Base-by-base conservation (phyloP, 2,797 vertebrate genomes). In the Borostomias antarcticus region DNA sequence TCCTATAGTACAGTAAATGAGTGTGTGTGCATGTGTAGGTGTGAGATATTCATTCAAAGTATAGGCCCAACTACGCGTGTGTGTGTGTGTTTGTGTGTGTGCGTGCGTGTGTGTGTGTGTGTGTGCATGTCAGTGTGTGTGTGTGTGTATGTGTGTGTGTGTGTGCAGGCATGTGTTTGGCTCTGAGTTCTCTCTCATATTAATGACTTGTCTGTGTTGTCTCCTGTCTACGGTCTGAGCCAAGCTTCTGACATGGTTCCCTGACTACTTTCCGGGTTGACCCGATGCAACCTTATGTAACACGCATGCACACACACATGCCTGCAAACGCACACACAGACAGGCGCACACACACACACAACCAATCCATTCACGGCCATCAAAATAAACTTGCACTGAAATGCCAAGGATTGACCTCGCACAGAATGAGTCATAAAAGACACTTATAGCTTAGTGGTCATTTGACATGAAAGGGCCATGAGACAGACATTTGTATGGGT, bases 81-180 rank as follows among this genome's bases (percentile, higher is more conserved):
- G 70, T 2, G 4, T 28, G 40, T 13, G 40, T 3, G 13, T n/a
- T 43, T 43, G 40, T 43, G 40, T 43, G 40, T n/a, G 15, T n/a
- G 15, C 40, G 3, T 43, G 4, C 40, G n/a, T 43, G 6, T 53
- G 62, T 29, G 48, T 66, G 64, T 62, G 60, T 72, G 32, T 70
- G 28, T 50, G 26, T 45, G 59, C 59, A 45, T 66, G 60, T 53
- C 62, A 64, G 60, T 72, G 32, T 70, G 28, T 50, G 26, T 45
- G 59, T 62, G 50, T 66, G 60, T 53, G 50, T 69, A 52, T 69
- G 70, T 19, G 58, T 61, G 59, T 74, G 57, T 82, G 67, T 75
- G 73, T 29, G 56, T 15, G 29, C 10, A 10, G 26, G 21, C 47
- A 33, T 32, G 21, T 19, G 25, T 64, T 37, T 58, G 57, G 57